phyloP scores from a whole-genome alignment of 2,888 invertebrate genomes.

The Athetis lepigone region DNA sequence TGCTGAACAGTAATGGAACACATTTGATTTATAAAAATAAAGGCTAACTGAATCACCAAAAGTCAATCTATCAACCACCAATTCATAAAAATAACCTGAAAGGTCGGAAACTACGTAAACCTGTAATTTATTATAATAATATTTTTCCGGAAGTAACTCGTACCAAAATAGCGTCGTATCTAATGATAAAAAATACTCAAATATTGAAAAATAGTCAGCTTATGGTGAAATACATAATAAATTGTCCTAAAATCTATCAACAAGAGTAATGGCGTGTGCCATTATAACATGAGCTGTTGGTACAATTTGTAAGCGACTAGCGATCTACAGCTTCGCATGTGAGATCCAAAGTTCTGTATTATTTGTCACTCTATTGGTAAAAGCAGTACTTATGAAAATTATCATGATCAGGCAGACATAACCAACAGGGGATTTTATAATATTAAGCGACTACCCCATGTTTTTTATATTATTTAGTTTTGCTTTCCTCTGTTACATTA shows the following conservation, averaged over 20 bases:
- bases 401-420: no score
- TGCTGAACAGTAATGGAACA: no score
- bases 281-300: constrained; percentile 48
- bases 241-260: constrained; percentile 67
- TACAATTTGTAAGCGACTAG: constrained; percentile 35
- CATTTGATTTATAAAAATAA: no score
- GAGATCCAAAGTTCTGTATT: no score
- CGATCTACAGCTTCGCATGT: no score
- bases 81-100: background rate
- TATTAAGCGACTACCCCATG: no score
- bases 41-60: background rate
- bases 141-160: constrained; percentile 49
- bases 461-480: no score
- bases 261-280: constrained; percentile 64
- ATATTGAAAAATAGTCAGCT: constrained; percentile 60
- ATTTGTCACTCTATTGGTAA: no score
- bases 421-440: no score
- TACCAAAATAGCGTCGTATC: constrained; percentile 38
- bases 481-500: no score
- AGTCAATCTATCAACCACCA: background rate
- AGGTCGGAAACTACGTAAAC: constrained; percentile 8
- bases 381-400: no score
- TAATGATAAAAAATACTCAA: constrained; percentile 64
- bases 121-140: constrained; percentile 39
- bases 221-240: constrained; percentile 62